Percentiles rank a stretch among this genome's conserved stretches.
Evolutionary conservation across 1,140 invertebrate species (phyloP).

Genomic region (Schlechtendalia chinensis): DNA sequence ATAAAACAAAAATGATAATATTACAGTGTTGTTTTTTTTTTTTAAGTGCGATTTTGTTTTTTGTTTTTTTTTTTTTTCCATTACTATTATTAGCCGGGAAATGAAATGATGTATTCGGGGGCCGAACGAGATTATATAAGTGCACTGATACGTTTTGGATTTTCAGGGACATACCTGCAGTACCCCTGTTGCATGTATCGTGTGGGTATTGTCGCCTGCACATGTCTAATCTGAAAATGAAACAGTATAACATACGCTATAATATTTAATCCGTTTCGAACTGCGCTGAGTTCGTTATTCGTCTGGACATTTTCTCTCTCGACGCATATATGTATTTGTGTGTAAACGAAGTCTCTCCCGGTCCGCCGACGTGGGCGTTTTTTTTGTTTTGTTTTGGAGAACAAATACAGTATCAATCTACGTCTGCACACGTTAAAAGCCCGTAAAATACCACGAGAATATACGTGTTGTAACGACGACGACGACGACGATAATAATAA

Average conservation of each 20-base stretch:
- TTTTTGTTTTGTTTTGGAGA: no score
- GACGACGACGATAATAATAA: not conserved
- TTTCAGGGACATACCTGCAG: slow-evolving; percentile 79
- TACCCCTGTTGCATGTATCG: slow-evolving; percentile 95
- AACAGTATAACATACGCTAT: slow-evolving; percentile 40
- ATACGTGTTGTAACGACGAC: no score
- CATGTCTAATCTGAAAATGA: slow-evolving; percentile 92
- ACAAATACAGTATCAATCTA: slow-evolving; percentile 35
- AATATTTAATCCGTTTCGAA: slow-evolving; percentile 4
- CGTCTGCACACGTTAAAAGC: slow-evolving; percentile 38
- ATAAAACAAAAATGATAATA: not conserved
- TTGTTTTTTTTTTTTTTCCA: no score
- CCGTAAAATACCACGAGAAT: not conserved
- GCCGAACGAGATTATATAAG: slow-evolving; percentile 41
- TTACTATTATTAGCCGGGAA: not conserved
- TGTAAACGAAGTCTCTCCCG: not conserved
- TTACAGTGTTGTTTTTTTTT: not conserved
- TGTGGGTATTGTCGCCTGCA: slow-evolving; percentile 90
- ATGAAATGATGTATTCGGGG: not conserved
- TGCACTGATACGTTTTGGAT: slow-evolving; percentile 51
- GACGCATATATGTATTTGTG: no score
- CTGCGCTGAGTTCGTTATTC: not conserved
- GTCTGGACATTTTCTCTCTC: not conserved
- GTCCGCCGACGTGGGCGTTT: not conserved
- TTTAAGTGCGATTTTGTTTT: slow-evolving; percentile 10